Percentiles rank a stretch among this genome's conserved stretches.
Evolutionary conservation across 2,113 vertebrate species (phyloP).

Genomic region (Odontophorus gujanensis): DNA sequence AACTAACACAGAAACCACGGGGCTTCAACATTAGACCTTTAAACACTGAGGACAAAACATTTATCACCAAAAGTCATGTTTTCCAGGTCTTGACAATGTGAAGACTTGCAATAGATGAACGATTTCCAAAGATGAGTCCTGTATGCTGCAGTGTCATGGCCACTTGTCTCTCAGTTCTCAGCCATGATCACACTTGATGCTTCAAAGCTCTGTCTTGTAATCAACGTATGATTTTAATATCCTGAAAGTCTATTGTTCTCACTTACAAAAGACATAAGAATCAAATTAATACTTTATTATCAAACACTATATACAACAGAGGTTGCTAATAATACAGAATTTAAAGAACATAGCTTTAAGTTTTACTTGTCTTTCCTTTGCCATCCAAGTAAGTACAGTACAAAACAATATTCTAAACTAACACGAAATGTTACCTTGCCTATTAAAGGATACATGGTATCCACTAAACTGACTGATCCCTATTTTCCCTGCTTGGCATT

Average conservation of each 20-base stretch:
- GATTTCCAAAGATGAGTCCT: slow-evolving; percentile 78
- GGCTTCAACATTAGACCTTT: slow-evolving; percentile 77
- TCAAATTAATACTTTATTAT: slow-evolving; percentile 99
- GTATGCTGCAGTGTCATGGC: slow-evolving; percentile 73
- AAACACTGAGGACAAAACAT: slow-evolving; percentile 81
- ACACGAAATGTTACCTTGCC: slow-evolving; percentile 93
- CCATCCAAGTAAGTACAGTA: slow-evolving; percentile 97
- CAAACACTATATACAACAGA: slow-evolving; percentile 99
- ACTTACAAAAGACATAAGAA: slow-evolving; percentile 99
- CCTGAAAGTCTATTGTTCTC: slow-evolving; percentile 92
- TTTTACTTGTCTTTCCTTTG: slow-evolving; percentile 88
- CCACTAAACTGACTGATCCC: slow-evolving; percentile 94
- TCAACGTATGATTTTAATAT: slow-evolving; percentile 85
- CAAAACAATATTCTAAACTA: slow-evolving; percentile 95
- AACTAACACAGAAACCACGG: slow-evolving; percentile 65
- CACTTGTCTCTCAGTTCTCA: slow-evolving; percentile 79
- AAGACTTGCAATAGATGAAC: slow-evolving; percentile 69
- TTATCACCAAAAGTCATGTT: slow-evolving; percentile 76
- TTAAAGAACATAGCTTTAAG: slow-evolving; percentile 82
- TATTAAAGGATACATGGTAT: slow-evolving; percentile 99
- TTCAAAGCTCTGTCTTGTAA: slow-evolving; percentile 83
- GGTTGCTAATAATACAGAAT: slow-evolving; percentile 90
- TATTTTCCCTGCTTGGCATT: slow-evolving; percentile 91
- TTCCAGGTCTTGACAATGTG: slow-evolving; percentile 73
- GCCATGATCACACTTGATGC: slow-evolving; percentile 76